phyloP scores from a whole-genome alignment of 2,888 invertebrate species.

The Drosophila kambysellisi region DNA sequence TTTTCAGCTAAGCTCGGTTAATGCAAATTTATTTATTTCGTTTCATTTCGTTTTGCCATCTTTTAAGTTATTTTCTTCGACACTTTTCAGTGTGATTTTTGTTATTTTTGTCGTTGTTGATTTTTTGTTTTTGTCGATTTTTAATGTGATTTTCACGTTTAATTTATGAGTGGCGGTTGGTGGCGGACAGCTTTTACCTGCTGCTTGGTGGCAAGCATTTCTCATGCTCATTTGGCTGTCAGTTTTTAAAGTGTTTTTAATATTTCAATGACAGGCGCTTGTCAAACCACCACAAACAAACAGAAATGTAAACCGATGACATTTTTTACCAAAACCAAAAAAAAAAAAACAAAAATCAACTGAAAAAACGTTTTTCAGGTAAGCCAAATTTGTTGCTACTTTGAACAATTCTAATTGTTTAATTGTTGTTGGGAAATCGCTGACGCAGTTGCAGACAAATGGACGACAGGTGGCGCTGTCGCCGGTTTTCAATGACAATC shows the following conservation, averaged over 20 bases:
- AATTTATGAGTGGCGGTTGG: constrained; percentile 64
- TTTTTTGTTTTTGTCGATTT: neutral
- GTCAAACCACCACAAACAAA: constrained; percentile 60
- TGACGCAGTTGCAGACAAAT: constrained; percentile 76
- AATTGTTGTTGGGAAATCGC: constrained; percentile 51
- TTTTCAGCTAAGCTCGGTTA: constrained; percentile 73
- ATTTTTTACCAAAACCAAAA: constrained; percentile 27
- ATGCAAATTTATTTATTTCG: constrained; percentile 78
- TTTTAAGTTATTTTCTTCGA: neutral
- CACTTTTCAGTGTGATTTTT: neutral
- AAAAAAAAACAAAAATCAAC: neutral
- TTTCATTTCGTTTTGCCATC: constrained; percentile 44
- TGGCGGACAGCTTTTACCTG: constrained; percentile 58
- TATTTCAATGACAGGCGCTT: constrained; percentile 80
- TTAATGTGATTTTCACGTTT: constrained; percentile 53
- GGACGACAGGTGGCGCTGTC: constrained; percentile 78
- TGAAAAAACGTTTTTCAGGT: constrained; percentile 46
- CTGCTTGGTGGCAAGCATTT: constrained; percentile 38
- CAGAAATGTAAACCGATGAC: constrained; percentile 66
- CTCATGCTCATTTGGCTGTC: constrained; percentile 64
- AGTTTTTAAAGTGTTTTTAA: constrained; percentile 78
- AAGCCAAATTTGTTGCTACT: constrained; percentile 46
- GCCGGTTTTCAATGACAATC: constrained; percentile 59
- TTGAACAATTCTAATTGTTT: constrained; percentile 56
- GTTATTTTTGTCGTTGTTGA: constrained; percentile 1